Evolutionary conservation across 2,888 invertebrate genomes (phyloP).

Genomic region (Tethea ocularis): DNA sequence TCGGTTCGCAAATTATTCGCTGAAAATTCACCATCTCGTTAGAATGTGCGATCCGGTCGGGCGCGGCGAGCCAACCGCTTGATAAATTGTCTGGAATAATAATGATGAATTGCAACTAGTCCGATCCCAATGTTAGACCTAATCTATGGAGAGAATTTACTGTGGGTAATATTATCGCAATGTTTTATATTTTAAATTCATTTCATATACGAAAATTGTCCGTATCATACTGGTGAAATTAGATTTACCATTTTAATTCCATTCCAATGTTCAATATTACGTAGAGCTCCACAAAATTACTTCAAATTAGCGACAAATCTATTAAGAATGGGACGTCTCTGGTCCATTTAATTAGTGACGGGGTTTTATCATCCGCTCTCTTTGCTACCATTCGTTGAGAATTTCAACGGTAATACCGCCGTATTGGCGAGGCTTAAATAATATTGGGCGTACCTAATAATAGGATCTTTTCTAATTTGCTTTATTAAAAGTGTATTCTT

Average conservation of each 20-base stretch:
- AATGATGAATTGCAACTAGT: slow-evolving; percentile 83
- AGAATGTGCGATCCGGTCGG: slow-evolving; percentile 80
- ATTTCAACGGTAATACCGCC: slow-evolving; percentile 68
- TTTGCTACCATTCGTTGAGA: slow-evolving; percentile 69
- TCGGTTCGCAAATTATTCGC: slow-evolving; percentile 83
- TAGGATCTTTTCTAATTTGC: slow-evolving; percentile 42
- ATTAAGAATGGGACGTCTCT: slow-evolving; percentile 75
- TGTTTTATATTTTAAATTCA: slow-evolving; percentile 7
- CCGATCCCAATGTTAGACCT: slow-evolving; percentile 70
- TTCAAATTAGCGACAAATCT: slow-evolving; percentile 80
- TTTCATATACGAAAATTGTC: not conserved
- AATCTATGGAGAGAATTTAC: slow-evolving; percentile 69
- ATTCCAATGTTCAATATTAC: slow-evolving; percentile 63
- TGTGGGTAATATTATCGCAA: slow-evolving; percentile 28
- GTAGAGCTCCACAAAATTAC: slow-evolving; percentile 62
- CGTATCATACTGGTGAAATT: not conserved
- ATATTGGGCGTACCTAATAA: slow-evolving; percentile 61
- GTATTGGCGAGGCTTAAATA: slow-evolving; percentile 75
- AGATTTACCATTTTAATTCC: slow-evolving; percentile 42
- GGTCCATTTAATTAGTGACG: slow-evolving; percentile 80
- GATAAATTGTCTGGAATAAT: slow-evolving; percentile 85
- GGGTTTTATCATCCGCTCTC: slow-evolving; percentile 78
- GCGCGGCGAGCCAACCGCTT: slow-evolving; percentile 81
- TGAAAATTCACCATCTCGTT: slow-evolving; percentile 84
- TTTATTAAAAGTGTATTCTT: slow-evolving; percentile 9